Evolutionary conservation across 2,113 vertebrate genomes (phyloP).

Genomic region (Oxygymnocypris stewartii): DNA sequence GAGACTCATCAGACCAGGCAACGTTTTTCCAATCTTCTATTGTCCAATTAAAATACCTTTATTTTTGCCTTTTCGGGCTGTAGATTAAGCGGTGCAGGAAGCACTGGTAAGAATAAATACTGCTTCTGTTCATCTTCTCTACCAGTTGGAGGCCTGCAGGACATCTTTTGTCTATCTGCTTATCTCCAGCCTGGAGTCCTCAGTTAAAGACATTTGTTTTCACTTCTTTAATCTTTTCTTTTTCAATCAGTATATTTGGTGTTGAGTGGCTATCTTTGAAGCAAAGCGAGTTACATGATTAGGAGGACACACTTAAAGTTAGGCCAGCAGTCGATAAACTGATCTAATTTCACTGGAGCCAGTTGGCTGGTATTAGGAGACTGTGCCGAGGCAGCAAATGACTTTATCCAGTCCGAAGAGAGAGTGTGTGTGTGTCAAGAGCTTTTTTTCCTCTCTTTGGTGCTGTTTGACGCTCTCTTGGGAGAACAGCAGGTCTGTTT

Average conservation of each 20-base stretch:
- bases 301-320: slow-evolving; percentile 41
- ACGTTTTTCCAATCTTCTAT: too few species aligned
- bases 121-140: not conserved
- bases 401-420: slow-evolving; percentile 24
- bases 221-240: not conserved
- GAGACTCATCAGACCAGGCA: too few species aligned
- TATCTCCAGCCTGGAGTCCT: not conserved
- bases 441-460: not conserved
- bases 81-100: not conserved
- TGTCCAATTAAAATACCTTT: too few species aligned
- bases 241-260: slow-evolving; percentile 10
- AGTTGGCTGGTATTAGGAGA: slow-evolving; percentile 38
- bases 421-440: slow-evolving; percentile 3
- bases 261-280: slow-evolving; percentile 29
- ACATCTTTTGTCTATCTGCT: not conserved
- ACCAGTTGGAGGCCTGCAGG: not conserved
- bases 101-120: not conserved
- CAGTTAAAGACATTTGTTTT: slow-evolving; percentile 22
- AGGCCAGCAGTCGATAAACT: slow-evolving; percentile 49
- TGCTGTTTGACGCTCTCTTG: slow-evolving; percentile 1
- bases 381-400: slow-evolving; percentile 51
- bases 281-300: slow-evolving; percentile 32
- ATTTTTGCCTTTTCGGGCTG: not conserved
- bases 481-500: slow-evolving; percentile 21
- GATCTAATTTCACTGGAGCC: slow-evolving; percentile 57